These are phyloP conservation scores for Aptenodytes forsteri DNA, from an alignment of 2,113 vertebrate genomes.

Conservation along the genomic window DNA sequence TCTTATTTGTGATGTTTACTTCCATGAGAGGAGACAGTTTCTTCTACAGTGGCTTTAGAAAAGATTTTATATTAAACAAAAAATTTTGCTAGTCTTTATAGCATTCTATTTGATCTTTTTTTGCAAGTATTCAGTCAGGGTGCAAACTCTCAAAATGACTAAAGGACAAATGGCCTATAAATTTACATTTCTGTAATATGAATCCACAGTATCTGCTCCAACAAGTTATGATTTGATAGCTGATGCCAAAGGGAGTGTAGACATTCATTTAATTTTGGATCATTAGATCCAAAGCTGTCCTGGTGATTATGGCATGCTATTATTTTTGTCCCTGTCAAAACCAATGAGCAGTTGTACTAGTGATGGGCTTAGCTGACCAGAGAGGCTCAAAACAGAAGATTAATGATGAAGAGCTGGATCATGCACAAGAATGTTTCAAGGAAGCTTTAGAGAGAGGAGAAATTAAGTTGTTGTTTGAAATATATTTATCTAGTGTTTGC, in stretches of 20 bases:
- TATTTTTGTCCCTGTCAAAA: slow-evolving; percentile 48
- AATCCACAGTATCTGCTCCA: background rate
- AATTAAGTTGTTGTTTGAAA: background rate
- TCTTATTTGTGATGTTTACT: background rate
- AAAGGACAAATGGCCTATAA: background rate
- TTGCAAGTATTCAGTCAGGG: background rate
- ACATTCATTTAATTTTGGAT: slow-evolving; percentile 26
- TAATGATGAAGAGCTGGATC: background rate
- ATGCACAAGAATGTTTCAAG: background rate
- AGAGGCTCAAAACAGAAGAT: background rate
- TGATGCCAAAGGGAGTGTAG: background rate
- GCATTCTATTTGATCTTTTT: background rate
- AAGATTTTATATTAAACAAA: background rate
- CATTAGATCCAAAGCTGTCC: slow-evolving; percentile 6
- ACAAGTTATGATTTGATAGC: background rate
- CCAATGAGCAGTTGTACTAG: background rate
- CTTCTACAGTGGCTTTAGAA: background rate
- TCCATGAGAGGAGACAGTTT: background rate
- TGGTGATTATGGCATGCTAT: background rate
- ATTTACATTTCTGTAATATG: background rate
- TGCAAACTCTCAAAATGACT: background rate
- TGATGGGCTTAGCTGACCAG: slow-evolving; percentile 14
- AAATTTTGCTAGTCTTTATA: background rate
- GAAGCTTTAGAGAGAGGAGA: background rate
- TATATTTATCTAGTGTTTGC: background rate